Evolutionary conservation across 2,797 vertebrate species (phyloP).

Genomic region (Rhabdomys pumilio): DNA sequence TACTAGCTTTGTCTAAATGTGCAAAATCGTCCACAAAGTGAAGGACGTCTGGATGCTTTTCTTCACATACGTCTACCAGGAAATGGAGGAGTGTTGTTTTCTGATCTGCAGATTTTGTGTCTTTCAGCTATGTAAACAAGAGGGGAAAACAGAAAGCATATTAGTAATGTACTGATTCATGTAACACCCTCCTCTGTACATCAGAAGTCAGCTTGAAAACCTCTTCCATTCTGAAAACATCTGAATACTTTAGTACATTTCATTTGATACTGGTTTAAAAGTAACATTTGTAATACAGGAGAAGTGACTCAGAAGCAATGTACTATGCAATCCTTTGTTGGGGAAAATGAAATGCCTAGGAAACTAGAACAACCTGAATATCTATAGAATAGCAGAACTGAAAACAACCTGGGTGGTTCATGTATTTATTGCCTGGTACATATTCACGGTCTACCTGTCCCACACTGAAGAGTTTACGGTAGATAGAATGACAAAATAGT

Average conservation of each 20-base stretch:
- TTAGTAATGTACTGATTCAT: slow-evolving; percentile 49
- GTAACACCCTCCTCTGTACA: slow-evolving; percentile 31
- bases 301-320: slow-evolving; percentile 12
- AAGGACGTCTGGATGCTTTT: slow-evolving; percentile 93
- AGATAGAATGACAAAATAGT: neutral
- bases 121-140: slow-evolving; percentile 92
- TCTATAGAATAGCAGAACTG: neutral
- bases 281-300: slow-evolving; percentile 16
- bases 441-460: neutral
- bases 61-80: slow-evolving; percentile 95
- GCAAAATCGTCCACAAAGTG: slow-evolving; percentile 95
- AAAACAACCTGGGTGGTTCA: neutral
- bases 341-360: neutral
- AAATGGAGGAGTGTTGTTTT: slow-evolving; percentile 97
- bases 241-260: slow-evolving; percentile 16
- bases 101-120: slow-evolving; percentile 97
- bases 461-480: neutral
- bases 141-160: slow-evolving; percentile 30
- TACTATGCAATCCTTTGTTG: neutral
- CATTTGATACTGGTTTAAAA: slow-evolving; percentile 31
- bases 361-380: neutral
- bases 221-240: slow-evolving; percentile 51
- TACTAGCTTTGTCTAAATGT: slow-evolving; percentile 97
- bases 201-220: slow-evolving; percentile 47
- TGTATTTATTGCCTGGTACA: neutral